Base-by-base conservation (phyloP, 2,113 vertebrate genomes). In the Alaudala cheleensis region DNA sequence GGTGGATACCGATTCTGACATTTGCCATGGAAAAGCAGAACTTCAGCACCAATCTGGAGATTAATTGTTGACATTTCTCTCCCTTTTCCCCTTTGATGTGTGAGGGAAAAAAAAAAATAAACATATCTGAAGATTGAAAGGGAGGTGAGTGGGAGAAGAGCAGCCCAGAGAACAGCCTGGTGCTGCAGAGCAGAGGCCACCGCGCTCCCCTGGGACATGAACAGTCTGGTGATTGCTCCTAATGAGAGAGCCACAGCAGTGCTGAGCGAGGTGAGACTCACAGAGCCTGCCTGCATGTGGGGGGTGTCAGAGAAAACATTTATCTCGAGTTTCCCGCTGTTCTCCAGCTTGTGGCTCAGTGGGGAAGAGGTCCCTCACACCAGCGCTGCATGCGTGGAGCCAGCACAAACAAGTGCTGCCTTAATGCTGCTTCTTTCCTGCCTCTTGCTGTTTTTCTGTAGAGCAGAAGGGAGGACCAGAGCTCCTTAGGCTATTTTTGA, bases 361-460 rank as follows among this genome's bases (percentile, higher is more conserved):
- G 0, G 0, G 15, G 34, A 15, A 42, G 29, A 56, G 11, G 6
- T 78, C 14, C 47, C 57, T 93, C 3, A 0, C 42, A 14, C 9
- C 1, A 0, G 56, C 0, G 1, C 26, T 39, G 56, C 14, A 19
- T 0, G 0, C 6, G 2, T 0, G 8, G 34, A 83, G 71, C 33
- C 74, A 71, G 50, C 24, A 37, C 51, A 69, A 70, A 71, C 33
- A 23, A 40, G 39, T 21, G 23, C 21, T 62, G 61, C 22, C 25
- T 34, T 49, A 44, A 31, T 12, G 13, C 18, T 18, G 8, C 2
- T 45, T 31, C 25, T 65, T 81, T 61, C 23, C 33, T 65, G 28
- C 54, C 21, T 89, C 31, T 62, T 72, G 34, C 14, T 84, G 7
- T 14, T 67, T 61, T 88, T 72, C 34, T 2, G 0, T 10, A 25